Percentiles rank a stretch among this genome's conserved stretches.
Evolutionary conservation across 2,888 invertebrate species (phyloP).

Genomic region (Clanis bilineata): DNA sequence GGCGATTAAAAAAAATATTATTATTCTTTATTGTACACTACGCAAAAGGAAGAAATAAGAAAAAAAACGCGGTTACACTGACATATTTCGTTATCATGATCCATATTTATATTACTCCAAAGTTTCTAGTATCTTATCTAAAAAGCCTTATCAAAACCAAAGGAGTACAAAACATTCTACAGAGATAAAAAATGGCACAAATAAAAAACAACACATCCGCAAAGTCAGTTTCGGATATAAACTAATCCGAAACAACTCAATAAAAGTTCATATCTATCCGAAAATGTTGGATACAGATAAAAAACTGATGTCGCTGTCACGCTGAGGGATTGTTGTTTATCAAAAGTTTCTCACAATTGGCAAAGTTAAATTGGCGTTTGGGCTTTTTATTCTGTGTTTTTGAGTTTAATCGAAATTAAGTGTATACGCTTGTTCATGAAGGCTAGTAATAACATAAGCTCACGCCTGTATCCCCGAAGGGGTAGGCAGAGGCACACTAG

Average conservation of each 20-base stretch:
- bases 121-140: too few relatives aligned
- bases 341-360: background rate
- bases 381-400: background rate
- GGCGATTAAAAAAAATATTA: too few relatives aligned
- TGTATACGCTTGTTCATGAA: too few relatives aligned
- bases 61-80: too few relatives aligned
- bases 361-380: background rate
- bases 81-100: too few relatives aligned
- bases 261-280: conserved; percentile 21
- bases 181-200: background rate
- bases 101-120: too few relatives aligned
- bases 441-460: too few relatives aligned
- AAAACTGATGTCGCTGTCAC: conserved; percentile 11
- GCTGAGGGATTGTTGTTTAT: background rate
- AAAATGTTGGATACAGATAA: conserved; percentile 15
- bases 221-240: background rate
- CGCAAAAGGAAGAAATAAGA: too few relatives aligned
- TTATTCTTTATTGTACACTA: too few relatives aligned
- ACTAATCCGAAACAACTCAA: conserved; percentile 6
- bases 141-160: too few relatives aligned
- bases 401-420: background rate
- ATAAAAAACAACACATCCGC: background rate
- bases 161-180: background rate
- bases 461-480: too few relatives aligned
- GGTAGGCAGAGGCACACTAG: too few relatives aligned